Conservation (phyloP, 2,888 invertebrate genomes). For the Steinernema carpocapsae region DNA sequence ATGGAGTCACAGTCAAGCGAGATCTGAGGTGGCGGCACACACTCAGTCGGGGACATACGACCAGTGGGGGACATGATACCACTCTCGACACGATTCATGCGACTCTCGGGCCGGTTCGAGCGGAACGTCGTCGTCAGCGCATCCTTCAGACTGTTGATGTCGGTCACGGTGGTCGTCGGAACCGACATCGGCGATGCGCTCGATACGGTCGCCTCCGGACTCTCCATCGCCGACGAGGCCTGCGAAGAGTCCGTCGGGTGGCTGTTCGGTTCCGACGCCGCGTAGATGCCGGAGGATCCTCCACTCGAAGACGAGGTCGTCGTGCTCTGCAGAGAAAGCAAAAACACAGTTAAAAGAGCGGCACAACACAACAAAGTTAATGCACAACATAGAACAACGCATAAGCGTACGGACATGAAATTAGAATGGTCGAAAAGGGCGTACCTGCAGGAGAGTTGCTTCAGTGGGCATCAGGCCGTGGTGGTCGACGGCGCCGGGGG, state of each 20-base stretch:
- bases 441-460: conserved; percentile 19
- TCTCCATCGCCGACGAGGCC: background rate
- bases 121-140: conserved; percentile 20
- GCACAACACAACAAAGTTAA: conserved; percentile 33
- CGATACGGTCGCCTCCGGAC: conserved; percentile 10
- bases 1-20: background rate
- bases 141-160: conserved; percentile 23
- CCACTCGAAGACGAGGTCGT: conserved; percentile 3
- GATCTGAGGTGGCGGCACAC: background rate
- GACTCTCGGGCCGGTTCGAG: conserved; percentile 22
- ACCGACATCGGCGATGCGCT: background rate
- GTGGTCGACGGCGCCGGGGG: conserved; percentile 26
- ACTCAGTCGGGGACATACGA: background rate
- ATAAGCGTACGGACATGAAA: background rate
- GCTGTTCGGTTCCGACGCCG: background rate
- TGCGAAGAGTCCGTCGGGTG: conserved; percentile 1
- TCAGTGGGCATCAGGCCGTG: conserved; percentile 24
- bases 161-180: background rate
- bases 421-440: background rate
- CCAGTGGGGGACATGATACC: conserved; percentile 4
- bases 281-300: conserved; percentile 1
- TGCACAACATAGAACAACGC: conserved; percentile 13
- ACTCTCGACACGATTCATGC: background rate
- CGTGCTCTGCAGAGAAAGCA: conserved; percentile 29
- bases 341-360: conserved; percentile 18